Base-by-base conservation (phyloP, 2,888 invertebrate species). In the Azorinus chamasolen region DNA sequence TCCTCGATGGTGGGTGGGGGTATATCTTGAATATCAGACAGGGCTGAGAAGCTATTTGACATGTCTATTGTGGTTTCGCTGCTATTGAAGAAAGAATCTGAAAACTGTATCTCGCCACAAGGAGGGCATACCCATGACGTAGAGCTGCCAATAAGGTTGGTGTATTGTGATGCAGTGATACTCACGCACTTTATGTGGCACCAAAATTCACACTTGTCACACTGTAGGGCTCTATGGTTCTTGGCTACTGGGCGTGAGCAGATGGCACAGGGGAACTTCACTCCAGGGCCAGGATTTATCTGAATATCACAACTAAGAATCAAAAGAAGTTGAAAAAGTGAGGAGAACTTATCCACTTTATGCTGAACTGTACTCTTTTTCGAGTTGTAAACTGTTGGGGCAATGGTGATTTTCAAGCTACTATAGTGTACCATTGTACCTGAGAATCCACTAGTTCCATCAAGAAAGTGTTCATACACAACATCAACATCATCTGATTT, bases 181-280 rank as follows among this genome's bases (percentile, higher is more conserved):
- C 48, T 27, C 4, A 55, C 70, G 55, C 62, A 62, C 41, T 54
- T 70, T 18, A 70, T 70, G 20, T 70, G 61, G 48, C 61, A 55
- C 70, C 62, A 70, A 24, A 70, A 54, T 22, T 46, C 39, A 39
- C 70, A 62, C n/a, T n/a, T 45, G 39, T 70, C 70, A 48, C 62
- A 69, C 27, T 39, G 22, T 10, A 70, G 46, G 27, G 55, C 62
- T 2, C 55, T 24, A 22, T 70, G 62, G 41, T 54, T 55, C n/a
- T 50, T 65, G 37, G 57, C 65, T 37, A 65, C 65, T 39, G 65
- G 50, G 0, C 57, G 1, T 20, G 39, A 39, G 39, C 65, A 65
- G 50, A 57, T 50, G 12, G 39, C 48, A 24, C 65, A 65, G 0
- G 37, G 55, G 25, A 27, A 32, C n/a, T 55, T 27, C 22, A 46